Base-by-base conservation (phyloP, 2,113 vertebrate species). In the Rhegmatorhina hoffmannsi region DNA sequence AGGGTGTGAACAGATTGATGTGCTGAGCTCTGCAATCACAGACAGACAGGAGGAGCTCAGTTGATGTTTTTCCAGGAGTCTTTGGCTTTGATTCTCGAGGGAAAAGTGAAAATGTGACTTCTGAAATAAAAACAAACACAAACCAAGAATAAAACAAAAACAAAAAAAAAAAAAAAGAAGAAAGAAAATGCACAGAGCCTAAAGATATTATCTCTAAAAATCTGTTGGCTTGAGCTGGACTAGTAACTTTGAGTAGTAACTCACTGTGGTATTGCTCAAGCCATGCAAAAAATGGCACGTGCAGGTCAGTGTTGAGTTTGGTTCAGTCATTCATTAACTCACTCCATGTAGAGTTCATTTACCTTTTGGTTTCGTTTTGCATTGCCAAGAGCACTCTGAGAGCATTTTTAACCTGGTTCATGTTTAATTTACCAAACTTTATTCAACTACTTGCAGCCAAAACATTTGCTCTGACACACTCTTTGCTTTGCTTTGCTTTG, bases 321-420 rank as follows among this genome's bases (percentile, higher is more conserved):
- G 23, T 53, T 78, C 20, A 58, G 59, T 76, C 52, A 88, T 47
- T 91, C 63, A 59, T 87, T 77, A 80, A 74, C 38, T 85, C 66
- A 40, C 38, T 75, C 58, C 59, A 19, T n/a, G 52, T 4, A 36
- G 4, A 79, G 19, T 59, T 63, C 11, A 19, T 82, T 63, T 90
- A 56, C 16, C 43, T 89, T 94, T 88, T 52, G 28, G 43, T 77
- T 92, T 94, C 47, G 16, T 83, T 95, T 94, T 55, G 83, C 43
- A 9, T 55, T 52, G 77, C 25, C 34, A 70, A 53, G 17, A 58
- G 7, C 47, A 73, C 23, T 95, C 85, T 12, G 44, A 36, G 23
- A n/a, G 8, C 8, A 7, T 33, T 84, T 75, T 64, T 10, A 0
- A 76, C 55, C 26, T 23, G 13, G 17, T 88, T 88, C 43, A 28